Evolutionary conservation across 2,113 vertebrate genomes (phyloP), one percentile per base, ranked within the genome.

Genomic region (Lepus europaeus): DNA sequence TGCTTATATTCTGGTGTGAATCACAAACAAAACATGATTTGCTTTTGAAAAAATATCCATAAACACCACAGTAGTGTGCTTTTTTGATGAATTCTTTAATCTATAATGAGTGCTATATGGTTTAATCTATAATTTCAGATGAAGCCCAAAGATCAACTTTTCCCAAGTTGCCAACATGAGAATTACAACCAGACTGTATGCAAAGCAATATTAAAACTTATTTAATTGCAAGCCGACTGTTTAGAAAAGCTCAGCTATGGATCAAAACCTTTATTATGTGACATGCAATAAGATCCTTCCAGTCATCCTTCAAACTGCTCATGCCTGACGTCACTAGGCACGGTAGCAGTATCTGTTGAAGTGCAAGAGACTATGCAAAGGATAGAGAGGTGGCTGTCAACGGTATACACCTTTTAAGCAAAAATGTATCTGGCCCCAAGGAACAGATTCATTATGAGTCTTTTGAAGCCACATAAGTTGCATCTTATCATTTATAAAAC

Each of bases 81-180:
- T 20, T 31, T 64, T 77, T 87, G 3, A 2, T 5, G 3, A 13
- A n/a, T 81, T 72, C 27, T 49, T 87, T 77, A 69, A 39, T 23
- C 27, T 79, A 70, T 66, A 94, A 68, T 63, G 39, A 94, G 6
- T 3, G 11, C 14, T 49, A 6, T 53, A 25, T 90, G 36, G 1
- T 77, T 87, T 53, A 56, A 63, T 61, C 12, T 23, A 31, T 36
- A 23, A 70, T 31, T 63, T 78, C 83, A 81, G 29, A 20, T 19
- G 16, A 96, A 94, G 27, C 17, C 59, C 49, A 73, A 79, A 72
- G 76, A 89, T 31, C n/a, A 77, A 77, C 14, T 33, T 72, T 61
- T 61, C 39, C 45, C 25, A 69, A 17, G n/a, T 61, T 11, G 39
- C 33, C 59, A 74, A 23, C 4, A 17, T 5, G 56, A 95, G 1